phyloP scores from a whole-genome alignment of 2,797 vertebrate genomes.

The Anomalospiza imberbis region DNA sequence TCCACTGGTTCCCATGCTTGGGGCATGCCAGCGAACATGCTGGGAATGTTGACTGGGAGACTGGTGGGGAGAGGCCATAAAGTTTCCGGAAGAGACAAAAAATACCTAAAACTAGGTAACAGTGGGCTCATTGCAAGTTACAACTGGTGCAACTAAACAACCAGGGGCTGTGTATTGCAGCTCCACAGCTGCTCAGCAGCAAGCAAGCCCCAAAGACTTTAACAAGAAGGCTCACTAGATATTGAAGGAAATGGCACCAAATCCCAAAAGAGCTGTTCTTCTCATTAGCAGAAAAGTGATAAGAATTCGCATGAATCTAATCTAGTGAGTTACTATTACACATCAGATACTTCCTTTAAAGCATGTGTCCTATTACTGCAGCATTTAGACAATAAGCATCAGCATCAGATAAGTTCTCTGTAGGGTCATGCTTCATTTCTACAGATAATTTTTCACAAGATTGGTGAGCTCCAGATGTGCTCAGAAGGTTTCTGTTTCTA shows the following conservation, averaged over 20 bases:
- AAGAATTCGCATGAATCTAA: conserved; percentile 21
- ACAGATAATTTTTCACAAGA: conserved; percentile 13
- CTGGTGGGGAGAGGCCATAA: neutral
- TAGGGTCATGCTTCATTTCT: neutral
- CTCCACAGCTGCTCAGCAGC: neutral
- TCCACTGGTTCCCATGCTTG: accelerated
- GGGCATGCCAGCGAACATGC: neutral
- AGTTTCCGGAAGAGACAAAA: neutral
- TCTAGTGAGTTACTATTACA: conserved; percentile 2
- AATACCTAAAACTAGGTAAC: neutral
- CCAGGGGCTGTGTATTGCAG: neutral
- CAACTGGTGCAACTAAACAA: neutral
- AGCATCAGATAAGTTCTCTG: conserved; percentile 28
- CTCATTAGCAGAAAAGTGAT: conserved; percentile 11
- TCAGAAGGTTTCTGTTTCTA: conserved; percentile 7
- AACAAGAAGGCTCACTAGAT: neutral
- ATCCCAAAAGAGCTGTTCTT: conserved; percentile 21
- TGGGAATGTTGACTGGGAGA: neutral
- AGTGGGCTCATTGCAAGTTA: neutral
- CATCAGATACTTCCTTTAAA: conserved; percentile 29
- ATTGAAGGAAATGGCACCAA: neutral
- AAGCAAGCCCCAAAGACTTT: neutral
- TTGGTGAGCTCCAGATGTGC: neutral
- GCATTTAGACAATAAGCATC: conserved; percentile 33
- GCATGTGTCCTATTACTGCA: conserved; percentile 20